A percentile compares a stretch with the other conserved stretches of the same genome.
Conservation (phyloP, 92 coral and sea anemone species). For the Galaxea fascicularis region DNA sequence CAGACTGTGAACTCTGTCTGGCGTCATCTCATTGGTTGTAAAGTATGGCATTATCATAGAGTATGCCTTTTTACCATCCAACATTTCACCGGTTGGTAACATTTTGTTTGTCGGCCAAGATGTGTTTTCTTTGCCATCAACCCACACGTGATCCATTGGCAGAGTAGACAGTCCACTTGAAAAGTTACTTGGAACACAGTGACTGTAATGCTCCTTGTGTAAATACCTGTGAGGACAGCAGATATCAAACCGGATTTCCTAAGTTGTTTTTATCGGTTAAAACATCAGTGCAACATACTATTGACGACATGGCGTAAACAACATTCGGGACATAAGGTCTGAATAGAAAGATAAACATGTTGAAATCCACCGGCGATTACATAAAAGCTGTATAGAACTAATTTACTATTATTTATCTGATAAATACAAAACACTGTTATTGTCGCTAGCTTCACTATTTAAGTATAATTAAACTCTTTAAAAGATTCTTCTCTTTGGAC, state of each 20-base stretch:
- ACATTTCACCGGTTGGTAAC: slow-evolving; percentile 73
- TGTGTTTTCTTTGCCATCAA: slow-evolving; percentile 72
- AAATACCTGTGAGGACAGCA: slow-evolving; percentile 62
- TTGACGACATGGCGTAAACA: no score
- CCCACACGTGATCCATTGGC: slow-evolving; percentile 85
- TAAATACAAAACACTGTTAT: no score
- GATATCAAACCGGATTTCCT: background rate
- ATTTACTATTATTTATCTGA: no score
- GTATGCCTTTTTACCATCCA: slow-evolving; percentile 78
- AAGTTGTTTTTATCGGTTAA: background rate
- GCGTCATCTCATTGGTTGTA: slow-evolving; percentile 87
- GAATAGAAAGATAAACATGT: no score
- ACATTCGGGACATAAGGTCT: no score
- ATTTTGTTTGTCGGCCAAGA: slow-evolving; percentile 82
- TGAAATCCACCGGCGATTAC: no score
- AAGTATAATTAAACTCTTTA: no score
- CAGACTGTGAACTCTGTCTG: slow-evolving; percentile 74
- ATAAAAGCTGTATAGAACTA: no score
- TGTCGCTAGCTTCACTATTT: no score
- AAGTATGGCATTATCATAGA: slow-evolving; percentile 85
- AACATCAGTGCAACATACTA: no score
- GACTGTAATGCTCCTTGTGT: slow-evolving; percentile 74
- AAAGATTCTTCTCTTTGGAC: no score
- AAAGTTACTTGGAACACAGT: slow-evolving; percentile 86
- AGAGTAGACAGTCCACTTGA: slow-evolving; percentile 85